Conservation (phyloP, 2,797 vertebrate species). For the Gymnocypris eckloni region DNA sequence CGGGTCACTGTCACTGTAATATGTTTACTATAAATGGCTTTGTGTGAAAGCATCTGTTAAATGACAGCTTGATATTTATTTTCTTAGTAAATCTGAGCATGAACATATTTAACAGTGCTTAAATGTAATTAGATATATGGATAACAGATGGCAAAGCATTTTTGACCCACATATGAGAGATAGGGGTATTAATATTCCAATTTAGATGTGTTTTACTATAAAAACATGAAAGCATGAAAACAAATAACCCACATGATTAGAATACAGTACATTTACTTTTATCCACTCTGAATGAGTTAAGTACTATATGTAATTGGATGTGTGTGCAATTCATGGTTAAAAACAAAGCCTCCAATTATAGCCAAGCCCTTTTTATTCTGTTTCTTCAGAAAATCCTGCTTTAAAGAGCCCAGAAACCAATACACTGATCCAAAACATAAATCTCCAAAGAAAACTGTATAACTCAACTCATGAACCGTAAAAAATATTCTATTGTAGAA, state of each 20-base stretch:
- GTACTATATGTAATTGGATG: background rate
- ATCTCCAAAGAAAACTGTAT: background rate
- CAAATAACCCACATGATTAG: background rate
- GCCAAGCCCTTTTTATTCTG: background rate
- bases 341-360: background rate
- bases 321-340: background rate
- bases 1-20: background rate
- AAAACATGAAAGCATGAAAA: background rate
- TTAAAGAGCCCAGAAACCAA: background rate
- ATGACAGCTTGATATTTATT: slow-evolving; percentile 2
- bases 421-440: background rate
- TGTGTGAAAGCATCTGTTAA: slow-evolving; percentile 6
- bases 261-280: background rate
- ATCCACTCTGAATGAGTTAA: background rate
- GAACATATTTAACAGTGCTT: slow-evolving; percentile 19
- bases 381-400: background rate
- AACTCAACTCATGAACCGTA: background rate
- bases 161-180: background rate
- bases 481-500: background rate
- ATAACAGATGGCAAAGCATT: slow-evolving; percentile 18
- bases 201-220: background rate
- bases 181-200: background rate
- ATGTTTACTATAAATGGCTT: slow-evolving; percentile 21
- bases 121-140: slow-evolving; percentile 12
- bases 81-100: background rate